Evolutionary conservation across 2,797 vertebrate genomes (phyloP).

Genomic region (Poeciliopsis infans): DNA sequence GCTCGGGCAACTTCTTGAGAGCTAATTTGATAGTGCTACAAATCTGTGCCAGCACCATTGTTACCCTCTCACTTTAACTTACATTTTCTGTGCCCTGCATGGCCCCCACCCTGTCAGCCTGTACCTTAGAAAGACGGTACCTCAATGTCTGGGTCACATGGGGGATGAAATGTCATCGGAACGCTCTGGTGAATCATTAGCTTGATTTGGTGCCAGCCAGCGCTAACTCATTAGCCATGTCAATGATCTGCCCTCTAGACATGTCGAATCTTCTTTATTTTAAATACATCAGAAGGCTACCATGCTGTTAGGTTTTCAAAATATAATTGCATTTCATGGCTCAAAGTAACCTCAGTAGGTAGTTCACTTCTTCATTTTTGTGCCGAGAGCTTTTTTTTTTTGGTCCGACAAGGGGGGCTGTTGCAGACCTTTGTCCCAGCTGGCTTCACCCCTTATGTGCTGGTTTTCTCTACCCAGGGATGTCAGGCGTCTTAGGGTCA

Average conservation of each 20-base stretch:
- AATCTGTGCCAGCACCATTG: conserved; percentile 24
- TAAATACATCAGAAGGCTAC: conserved; percentile 58
- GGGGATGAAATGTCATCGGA: conserved; percentile 44
- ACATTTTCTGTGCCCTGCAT: conserved; percentile 9
- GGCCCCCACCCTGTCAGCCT: conserved; percentile 5
- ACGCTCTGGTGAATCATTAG: conserved; percentile 60
- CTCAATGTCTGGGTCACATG: conserved; percentile 35
- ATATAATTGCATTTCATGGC: conserved; percentile 59
- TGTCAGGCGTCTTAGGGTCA: conserved; percentile 66
- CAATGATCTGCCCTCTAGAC: conserved; percentile 65
- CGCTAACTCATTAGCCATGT: conserved; percentile 62
- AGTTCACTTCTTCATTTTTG: conserved; percentile 36
- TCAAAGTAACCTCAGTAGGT: conserved; percentile 39
- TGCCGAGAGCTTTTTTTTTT: conserved; percentile 26
- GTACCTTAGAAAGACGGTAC: conserved; percentile 34
- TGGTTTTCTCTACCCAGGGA: conserved; percentile 51
- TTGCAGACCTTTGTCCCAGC: conserved; percentile 64
- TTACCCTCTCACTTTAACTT: conserved; percentile 3
- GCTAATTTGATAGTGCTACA: conserved; percentile 53
- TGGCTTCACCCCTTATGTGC: conserved; percentile 52
- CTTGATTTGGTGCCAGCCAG: conserved; percentile 60
- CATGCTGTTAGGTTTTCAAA: conserved; percentile 48
- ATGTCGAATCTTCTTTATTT: conserved; percentile 54
- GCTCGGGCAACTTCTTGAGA: conserved; percentile 23
- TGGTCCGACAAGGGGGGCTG: conserved; percentile 44